These are phyloP conservation scores for Crax fasciolata DNA, from an alignment of 2,797 vertebrate genomes.

Conservation along the genomic window DNA sequence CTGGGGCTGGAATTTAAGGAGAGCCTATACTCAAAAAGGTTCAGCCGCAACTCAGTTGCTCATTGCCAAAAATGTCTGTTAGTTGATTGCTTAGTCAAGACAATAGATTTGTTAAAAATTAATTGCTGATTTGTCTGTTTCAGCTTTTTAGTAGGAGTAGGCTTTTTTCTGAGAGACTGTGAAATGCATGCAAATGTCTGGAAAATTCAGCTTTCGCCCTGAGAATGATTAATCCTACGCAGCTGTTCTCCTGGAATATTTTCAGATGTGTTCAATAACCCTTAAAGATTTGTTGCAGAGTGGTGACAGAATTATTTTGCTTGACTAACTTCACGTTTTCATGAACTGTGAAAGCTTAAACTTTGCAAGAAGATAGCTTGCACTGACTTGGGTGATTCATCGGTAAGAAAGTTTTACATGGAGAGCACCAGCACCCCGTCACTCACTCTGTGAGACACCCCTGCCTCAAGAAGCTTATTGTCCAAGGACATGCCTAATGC, in stretches of 20 bases:
- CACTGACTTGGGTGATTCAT: constrained; percentile 27
- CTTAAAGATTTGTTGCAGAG: constrained; percentile 52
- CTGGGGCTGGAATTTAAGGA: neutral
- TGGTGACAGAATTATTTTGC: constrained; percentile 40
- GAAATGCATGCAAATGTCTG: neutral
- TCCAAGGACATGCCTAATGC: neutral
- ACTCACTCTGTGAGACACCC: neutral
- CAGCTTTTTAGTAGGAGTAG: neutral
- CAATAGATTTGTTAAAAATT: neutral
- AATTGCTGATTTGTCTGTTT: neutral
- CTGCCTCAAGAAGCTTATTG: neutral
- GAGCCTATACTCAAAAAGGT: neutral
- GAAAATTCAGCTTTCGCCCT: constrained; percentile 28
- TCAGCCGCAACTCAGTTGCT: neutral
- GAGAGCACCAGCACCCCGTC: neutral
- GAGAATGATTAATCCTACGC: constrained; percentile 47
- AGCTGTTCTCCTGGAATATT: constrained; percentile 60
- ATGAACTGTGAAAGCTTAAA: constrained; percentile 52
- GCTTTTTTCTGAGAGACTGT: neutral
- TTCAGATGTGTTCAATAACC: constrained; percentile 64
- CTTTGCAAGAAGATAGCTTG: constrained; percentile 14
- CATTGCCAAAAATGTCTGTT: neutral
- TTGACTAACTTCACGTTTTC: constrained; percentile 44
- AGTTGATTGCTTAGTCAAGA: neutral
- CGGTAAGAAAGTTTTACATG: constrained; percentile 17